A percentile compares a stretch with the other conserved stretches of the same genome.
phyloP scores from a whole-genome alignment of 2,113 vertebrate genomes.

The Cyprinodon brontotheroides region DNA sequence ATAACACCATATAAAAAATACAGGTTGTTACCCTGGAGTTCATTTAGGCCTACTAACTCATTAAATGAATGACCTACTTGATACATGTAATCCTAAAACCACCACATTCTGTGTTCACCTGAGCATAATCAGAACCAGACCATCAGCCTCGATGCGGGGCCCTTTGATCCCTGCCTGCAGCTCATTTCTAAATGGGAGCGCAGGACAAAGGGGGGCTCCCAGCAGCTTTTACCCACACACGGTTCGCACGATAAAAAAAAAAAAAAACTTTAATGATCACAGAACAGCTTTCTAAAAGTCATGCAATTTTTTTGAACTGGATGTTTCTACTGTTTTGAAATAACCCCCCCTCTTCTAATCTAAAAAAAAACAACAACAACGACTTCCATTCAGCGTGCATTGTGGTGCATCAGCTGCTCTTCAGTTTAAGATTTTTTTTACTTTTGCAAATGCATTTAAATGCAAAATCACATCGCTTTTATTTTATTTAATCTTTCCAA shows the following conservation, averaged over 20 bases:
- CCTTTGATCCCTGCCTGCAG: neutral
- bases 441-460: neutral
- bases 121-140: neutral
- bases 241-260: neutral
- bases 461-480: neutral
- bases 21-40: neutral
- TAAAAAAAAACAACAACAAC: neutral
- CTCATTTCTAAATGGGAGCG: no score
- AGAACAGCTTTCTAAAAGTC: neutral
- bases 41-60: neutral
- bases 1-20: neutral
- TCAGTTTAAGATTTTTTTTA: neutral
- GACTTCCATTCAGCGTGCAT: neutral
- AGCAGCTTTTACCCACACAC: neutral
- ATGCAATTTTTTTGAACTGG: neutral
- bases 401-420: neutral
- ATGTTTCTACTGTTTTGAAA: neutral
- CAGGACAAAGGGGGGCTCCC: neutral
- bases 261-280: neutral
- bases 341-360: neutral
- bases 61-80: neutral
- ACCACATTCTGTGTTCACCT: neutral
- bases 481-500: neutral
- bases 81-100: neutral
- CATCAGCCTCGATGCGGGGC: neutral